These are phyloP conservation scores for Myrmecobius fasciatus DNA, from an alignment of 2,113 vertebrate species.

Conservation along the genomic window DNA sequence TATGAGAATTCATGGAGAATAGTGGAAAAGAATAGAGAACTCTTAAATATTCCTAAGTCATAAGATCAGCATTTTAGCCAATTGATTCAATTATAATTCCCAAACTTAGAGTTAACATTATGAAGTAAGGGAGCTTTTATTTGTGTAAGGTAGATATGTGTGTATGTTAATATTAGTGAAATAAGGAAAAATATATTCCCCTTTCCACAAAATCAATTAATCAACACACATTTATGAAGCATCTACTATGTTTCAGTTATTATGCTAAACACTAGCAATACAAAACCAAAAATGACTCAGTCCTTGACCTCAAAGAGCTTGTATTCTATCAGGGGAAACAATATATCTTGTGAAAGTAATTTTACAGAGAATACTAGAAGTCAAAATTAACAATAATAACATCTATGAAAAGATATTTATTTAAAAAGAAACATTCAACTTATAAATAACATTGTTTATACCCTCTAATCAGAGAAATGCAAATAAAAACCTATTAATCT, in stretches of 20 bases:
- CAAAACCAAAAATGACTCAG: neutral
- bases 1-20: neutral
- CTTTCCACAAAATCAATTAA: neutral
- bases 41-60: neutral
- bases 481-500: neutral
- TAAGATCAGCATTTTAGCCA: neutral
- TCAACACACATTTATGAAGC: neutral
- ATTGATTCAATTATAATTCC: neutral
- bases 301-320: neutral
- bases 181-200: neutral
- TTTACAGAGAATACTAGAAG: neutral
- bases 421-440: neutral
- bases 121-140: neutral
- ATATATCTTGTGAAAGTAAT: neutral
- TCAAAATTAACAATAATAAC: neutral
- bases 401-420: neutral
- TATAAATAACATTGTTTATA: neutral
- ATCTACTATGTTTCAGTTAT: neutral
- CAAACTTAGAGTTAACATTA: neutral
- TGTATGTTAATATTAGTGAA: neutral
- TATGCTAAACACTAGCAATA: neutral
- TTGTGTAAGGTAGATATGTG: neutral
- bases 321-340: neutral
- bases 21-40: neutral
- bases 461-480: neutral